Percentiles rank a stretch among this genome's conserved stretches.
Evolutionary conservation across 1,140 invertebrate genomes (phyloP).

Genomic region (Colletes gigas): DNA sequence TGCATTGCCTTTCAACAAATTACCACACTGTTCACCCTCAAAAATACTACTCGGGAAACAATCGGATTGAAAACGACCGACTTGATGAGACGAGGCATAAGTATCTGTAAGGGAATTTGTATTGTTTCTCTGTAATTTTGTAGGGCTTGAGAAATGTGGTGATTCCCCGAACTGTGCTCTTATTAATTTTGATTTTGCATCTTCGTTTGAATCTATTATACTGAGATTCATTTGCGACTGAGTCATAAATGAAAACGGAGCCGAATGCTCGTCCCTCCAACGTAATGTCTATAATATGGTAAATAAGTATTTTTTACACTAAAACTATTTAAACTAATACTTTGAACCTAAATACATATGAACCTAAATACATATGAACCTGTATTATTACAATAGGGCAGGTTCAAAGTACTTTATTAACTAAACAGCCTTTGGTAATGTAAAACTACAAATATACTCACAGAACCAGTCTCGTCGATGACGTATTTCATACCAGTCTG

Average conservation of each 20-base stretch:
- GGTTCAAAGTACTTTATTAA: not conserved
- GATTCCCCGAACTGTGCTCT: slow-evolving; percentile 65
- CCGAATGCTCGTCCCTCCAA: slow-evolving; percentile 90
- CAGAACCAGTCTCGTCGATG: slow-evolving; percentile 81
- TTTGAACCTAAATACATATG: not conserved
- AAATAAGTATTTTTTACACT: slow-evolving; percentile 8
- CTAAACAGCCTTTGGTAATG: not conserved
- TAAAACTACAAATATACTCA: slow-evolving; percentile 35
- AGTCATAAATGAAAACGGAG: slow-evolving; percentile 90
- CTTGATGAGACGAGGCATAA: slow-evolving; percentile 71
- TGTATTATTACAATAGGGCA: not conserved
- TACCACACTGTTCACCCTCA: slow-evolving; percentile 68
- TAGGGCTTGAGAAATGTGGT: slow-evolving; percentile 69
- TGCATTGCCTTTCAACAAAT: slow-evolving; percentile 57
- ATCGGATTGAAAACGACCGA: slow-evolving; percentile 73
- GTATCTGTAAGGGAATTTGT: slow-evolving; percentile 67
- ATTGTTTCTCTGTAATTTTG: slow-evolving; percentile 68
- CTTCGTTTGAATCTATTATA: slow-evolving; percentile 74
- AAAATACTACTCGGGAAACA: slow-evolving; percentile 71
- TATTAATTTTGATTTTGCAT: slow-evolving; percentile 58
- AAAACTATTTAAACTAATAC: not conserved
- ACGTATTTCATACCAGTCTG: slow-evolving; percentile 82
- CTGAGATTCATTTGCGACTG: slow-evolving; percentile 88
- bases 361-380: not conserved
- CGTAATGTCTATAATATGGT: slow-evolving; percentile 72